A percentile compares a stretch with the other conserved stretches of the same genome.
Evolutionary conservation across 2,113 vertebrate genomes (phyloP).

Genomic region (Sakesphorus luctuosus): DNA sequence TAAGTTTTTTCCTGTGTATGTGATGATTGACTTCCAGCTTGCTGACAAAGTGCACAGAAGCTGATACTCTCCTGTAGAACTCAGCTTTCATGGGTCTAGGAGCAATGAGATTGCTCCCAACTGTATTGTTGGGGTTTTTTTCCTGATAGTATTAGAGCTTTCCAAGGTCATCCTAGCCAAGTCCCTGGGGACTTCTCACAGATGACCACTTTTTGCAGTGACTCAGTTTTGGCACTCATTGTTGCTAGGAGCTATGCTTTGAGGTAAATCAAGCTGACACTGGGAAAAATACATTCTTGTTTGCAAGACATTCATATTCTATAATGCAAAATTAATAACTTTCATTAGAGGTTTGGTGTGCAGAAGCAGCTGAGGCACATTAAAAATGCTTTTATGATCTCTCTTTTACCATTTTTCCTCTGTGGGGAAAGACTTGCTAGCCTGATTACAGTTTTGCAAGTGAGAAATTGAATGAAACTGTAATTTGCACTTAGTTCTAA

Average conservation of each 20-base stretch:
- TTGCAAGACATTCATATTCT: not conserved
- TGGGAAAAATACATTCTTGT: not conserved
- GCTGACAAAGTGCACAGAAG: not conserved
- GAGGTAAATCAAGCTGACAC: not conserved
- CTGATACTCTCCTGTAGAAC: not conserved
- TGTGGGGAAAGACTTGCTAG: not conserved
- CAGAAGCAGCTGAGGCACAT: not conserved
- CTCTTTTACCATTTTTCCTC: not conserved
- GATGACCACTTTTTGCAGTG: not conserved
- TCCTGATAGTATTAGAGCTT: not conserved
- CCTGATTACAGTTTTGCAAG: not conserved
- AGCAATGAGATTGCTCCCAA: not conserved
- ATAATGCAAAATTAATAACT: not conserved
- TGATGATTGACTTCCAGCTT: not conserved
- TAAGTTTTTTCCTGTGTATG: rapidly evolving
- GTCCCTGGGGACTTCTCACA: not conserved
- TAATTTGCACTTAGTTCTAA: not conserved
- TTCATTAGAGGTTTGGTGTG: not conserved
- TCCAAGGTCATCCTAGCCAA: not conserved
- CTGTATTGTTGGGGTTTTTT: too few relatives aligned
- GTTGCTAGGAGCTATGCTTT: not conserved
- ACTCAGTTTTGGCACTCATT: not conserved
- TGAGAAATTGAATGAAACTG: not conserved
- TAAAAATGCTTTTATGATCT: not conserved
- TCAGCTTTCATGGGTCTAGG: not conserved